phyloP scores from a whole-genome alignment of 2,113 vertebrate genomes.

The Labeo rohita region DNA sequence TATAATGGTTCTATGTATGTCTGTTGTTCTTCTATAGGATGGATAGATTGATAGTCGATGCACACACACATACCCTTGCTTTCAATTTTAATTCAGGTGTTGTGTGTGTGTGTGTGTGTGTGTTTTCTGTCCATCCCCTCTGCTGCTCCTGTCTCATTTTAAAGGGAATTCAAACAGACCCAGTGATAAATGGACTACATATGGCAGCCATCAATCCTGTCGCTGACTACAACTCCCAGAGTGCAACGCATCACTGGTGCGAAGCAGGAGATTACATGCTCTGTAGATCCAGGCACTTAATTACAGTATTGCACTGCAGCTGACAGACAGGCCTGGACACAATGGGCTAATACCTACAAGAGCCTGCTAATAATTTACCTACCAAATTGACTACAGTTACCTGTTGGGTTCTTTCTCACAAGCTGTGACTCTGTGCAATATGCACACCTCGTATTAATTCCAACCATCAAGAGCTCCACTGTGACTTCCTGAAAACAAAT shows the following conservation, averaged over 20 bases:
- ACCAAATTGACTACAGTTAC: constrained; percentile 30
- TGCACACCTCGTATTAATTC: not conserved
- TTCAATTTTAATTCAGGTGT: not conserved
- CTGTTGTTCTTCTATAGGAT: constrained; percentile 44
- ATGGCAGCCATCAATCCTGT: constrained; percentile 49
- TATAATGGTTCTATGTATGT: not conserved
- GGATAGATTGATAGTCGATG: not conserved
- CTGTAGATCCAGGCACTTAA: constrained; percentile 49
- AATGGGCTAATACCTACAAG: constrained; percentile 32
- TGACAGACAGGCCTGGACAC: constrained; percentile 32
- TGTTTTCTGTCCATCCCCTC: not conserved
- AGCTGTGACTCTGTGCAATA: constrained; percentile 35
- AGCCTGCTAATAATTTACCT: constrained; percentile 30
- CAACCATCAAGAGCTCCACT: not conserved
- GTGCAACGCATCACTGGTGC: constrained; percentile 39
- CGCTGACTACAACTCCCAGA: constrained; percentile 47
- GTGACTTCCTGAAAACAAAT: constrained; percentile 21
- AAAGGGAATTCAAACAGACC: constrained; percentile 33
- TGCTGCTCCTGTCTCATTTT: constrained; percentile 17
- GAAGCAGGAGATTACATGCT: constrained; percentile 50
- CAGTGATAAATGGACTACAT: constrained; percentile 45
- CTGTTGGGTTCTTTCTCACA: constrained; percentile 3
- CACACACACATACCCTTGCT: not conserved
- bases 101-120: not conserved
- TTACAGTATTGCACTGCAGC: constrained; percentile 36